Evolutionary conservation across 1,140 invertebrate species (phyloP).

Genomic region (Trachymyrmex septentrionalis): DNA sequence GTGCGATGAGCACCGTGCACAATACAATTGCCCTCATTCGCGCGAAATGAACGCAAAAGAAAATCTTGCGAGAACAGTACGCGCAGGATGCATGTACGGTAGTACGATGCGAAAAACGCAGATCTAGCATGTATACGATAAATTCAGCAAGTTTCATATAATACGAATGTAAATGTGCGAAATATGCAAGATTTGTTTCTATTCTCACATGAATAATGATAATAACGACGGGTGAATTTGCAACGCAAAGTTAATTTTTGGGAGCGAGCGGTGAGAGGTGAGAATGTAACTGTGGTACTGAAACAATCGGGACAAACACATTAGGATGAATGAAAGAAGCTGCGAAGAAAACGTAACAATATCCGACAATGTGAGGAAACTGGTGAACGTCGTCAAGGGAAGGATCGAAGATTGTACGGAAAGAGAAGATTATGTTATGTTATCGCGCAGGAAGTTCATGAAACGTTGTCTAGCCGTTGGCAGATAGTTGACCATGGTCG

Average conservation of each 20-base stretch:
- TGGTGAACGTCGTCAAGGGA: conserved; percentile 23
- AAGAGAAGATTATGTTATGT: conserved; percentile 74
- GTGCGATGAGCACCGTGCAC: not conserved
- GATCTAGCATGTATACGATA: conserved; percentile 20
- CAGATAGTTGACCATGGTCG: conserved; percentile 77
- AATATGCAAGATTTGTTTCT: conserved; percentile 18
- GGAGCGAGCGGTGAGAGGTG: not conserved
- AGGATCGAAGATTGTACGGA: conserved; percentile 18
- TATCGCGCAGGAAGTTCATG: conserved; percentile 77
- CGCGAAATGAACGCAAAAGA: conserved; percentile 31
- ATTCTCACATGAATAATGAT: conserved; percentile 3
- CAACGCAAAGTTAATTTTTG: conserved; percentile 42
- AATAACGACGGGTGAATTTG: conserved; percentile 14
- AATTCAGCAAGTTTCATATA: conserved; percentile 42
- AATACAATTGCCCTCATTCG: conserved; percentile 41
- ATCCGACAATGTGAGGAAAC: conserved; percentile 22
- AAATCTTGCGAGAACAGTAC: not conserved
- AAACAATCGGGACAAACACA: not conserved
- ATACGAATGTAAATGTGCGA: conserved; percentile 17
- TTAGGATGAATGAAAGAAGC: not conserved
- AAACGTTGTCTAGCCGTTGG: conserved; percentile 79
- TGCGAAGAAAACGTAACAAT: not conserved
- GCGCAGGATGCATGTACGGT: not conserved
- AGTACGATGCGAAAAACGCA: not conserved
- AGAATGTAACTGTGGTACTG: not conserved